Evolutionary conservation across 2,888 invertebrate species (phyloP).

Genomic region (Sipha maydis): DNA sequence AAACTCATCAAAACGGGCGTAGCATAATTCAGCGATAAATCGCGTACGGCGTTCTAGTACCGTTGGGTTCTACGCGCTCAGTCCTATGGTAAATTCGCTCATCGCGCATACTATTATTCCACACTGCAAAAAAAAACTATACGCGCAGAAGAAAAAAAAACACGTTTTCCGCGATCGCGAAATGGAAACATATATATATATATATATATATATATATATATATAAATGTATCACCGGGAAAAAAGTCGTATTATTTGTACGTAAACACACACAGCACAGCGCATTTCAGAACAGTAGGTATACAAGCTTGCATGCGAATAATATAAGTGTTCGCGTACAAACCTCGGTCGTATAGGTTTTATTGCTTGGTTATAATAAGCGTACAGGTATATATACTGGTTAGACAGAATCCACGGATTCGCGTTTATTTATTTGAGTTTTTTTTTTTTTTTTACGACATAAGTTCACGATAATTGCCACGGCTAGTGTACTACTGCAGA

Average conservation of each 20-base stretch:
- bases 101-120: too few relatives aligned
- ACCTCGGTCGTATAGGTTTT: neutral
- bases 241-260: neutral
- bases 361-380: neutral
- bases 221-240: too few relatives aligned
- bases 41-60: too few relatives aligned
- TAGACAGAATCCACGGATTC: neutral
- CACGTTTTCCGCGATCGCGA: neutral
- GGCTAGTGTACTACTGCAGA: neutral
- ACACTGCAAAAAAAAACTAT: neutral
- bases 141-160: neutral
- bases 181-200: neutral
- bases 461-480: neutral
- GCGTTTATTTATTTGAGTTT: neutral
- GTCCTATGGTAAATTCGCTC: too few relatives aligned
- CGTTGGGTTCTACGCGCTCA: too few relatives aligned
- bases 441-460: slow-evolving; percentile 2
- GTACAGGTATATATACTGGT: neutral
- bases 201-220: too few relatives aligned
- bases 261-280: neutral
- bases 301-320: neutral
- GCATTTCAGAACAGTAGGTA: neutral
- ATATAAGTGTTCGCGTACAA: neutral
- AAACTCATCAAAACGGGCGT: too few relatives aligned
- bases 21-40: too few relatives aligned